A percentile compares a stretch with the other conserved stretches of the same genome.
These are phyloP conservation scores for Glyptemys insculpta DNA, from an alignment of 2,797 vertebrate genomes.

Conservation along the genomic window DNA sequence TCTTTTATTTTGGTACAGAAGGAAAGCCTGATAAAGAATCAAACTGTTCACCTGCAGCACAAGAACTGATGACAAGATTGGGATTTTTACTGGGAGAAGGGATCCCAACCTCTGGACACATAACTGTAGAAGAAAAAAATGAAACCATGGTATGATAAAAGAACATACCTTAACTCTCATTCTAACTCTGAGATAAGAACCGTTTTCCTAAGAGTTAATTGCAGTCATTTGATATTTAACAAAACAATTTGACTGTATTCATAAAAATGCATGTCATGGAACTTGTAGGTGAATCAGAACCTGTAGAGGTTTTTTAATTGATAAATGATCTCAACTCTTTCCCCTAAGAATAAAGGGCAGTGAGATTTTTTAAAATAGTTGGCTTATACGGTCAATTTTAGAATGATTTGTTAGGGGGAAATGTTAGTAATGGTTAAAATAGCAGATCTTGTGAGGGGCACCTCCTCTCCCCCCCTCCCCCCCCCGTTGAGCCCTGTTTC, in stretches of 20 bases:
- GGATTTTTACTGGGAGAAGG: constrained; percentile 99
- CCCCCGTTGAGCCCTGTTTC: background rate
- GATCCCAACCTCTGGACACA: constrained; percentile 92
- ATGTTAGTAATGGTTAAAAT: background rate
- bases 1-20: constrained; percentile 80
- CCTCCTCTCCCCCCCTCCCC: too few species aligned
- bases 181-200: background rate
- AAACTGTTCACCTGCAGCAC: constrained; percentile 95
- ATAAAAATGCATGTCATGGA: background rate
- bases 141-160: constrained; percentile 93
- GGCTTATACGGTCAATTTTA: background rate
- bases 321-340: background rate
- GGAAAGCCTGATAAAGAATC: constrained; percentile 88
- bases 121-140: constrained; percentile 95
- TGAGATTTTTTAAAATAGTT: background rate
- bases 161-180: constrained; percentile 10
- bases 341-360: background rate
- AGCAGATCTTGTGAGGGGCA: background rate
- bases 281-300: background rate
- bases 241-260: background rate
- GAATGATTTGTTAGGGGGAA: background rate
- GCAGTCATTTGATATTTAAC: background rate
- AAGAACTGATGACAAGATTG: constrained; percentile 98
- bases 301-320: background rate
- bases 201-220: background rate